Evolutionary conservation across 2,888 invertebrate genomes (phyloP).

Genomic region (Euphydryas editha): DNA sequence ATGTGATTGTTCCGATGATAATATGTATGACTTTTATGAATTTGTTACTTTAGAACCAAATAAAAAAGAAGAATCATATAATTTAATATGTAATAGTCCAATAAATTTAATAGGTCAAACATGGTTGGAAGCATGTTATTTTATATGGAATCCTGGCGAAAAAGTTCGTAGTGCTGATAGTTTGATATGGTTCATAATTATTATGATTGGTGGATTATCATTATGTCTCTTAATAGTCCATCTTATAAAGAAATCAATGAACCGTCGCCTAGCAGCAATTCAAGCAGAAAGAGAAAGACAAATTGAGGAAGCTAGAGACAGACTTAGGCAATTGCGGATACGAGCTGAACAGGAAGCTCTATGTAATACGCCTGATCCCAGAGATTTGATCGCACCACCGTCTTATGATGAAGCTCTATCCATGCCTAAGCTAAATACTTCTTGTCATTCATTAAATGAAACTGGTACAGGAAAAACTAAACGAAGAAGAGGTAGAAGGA

Average conservation of each 20-base stretch:
- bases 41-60: conserved; percentile 83
- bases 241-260: conserved; percentile 81
- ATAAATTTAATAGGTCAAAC: conserved; percentile 84
- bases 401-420: conserved; percentile 90
- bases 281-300: conserved; percentile 82
- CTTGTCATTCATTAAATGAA: conserved; percentile 82
- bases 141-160: conserved; percentile 82
- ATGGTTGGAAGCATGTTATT: conserved; percentile 88
- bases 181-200: conserved; percentile 84
- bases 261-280: conserved; percentile 76
- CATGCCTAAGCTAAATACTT: conserved; percentile 87
- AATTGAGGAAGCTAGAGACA: conserved; percentile 83
- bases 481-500: conserved; percentile 71
- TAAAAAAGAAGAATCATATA: conserved; percentile 77
- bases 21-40: conserved; percentile 85
- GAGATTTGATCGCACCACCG: conserved; percentile 88
- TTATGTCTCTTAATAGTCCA: conserved; percentile 81
- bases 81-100: conserved; percentile 87
- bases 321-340: conserved; percentile 80
- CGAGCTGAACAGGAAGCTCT: conserved; percentile 80
- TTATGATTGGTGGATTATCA: conserved; percentile 80
- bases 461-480: conserved; percentile 70
- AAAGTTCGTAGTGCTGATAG: conserved; percentile 70
- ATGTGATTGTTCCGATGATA: conserved; percentile 86
- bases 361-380: conserved; percentile 86